Evolutionary conservation across 1,140 invertebrate species (phyloP), one percentile per base, ranked within the genome.

Genomic region (Neelides sp.): DNA sequence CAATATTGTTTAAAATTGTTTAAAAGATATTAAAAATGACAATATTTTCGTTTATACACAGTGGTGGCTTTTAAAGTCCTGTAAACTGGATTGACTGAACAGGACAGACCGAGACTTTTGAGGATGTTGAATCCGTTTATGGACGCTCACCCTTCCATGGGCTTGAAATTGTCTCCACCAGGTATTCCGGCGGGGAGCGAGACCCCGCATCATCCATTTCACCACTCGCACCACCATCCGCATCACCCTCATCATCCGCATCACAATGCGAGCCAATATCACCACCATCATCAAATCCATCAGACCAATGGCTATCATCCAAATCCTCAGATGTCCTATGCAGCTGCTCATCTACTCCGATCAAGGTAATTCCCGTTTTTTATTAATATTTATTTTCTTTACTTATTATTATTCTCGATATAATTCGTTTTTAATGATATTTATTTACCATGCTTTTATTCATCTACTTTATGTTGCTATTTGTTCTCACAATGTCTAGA

Each of bases 291-390:
- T 32, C 59, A 61, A 53, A 61, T 61, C n/a, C 59, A 61, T 34
- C 59, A 61, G 42, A 52, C 54, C n/a, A 57, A 57, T 35, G 55
- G 55, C 19, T 57, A 61, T 48, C 58, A 60, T 37, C 44, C 42
- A n/a, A 61, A 61, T 53, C 55, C 59, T 17, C 59, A 57, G 48
- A 61, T 61, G 59, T 50, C 55, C 27, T 61, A 61, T 40, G 59
- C 59, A 12, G 59, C 59, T 43, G 59, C 59, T 54, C 59, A 61
- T 52, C 53, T 61, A 17, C 52, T 61, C 35, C 55, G 59, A 17
- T 55, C 59, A 5, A 61, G 59, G 59, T 61, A 57, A 41, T 10
- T 22, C 4, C 28, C 7, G n/a, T 32, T 32, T 32, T 8, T 32
- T 32, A n/a, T 8, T 8, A 32, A 32, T 8, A 8, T 8, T 13